Conservation (phyloP, 1,140 invertebrate species). For the Trichomalopsis sarcophagae region DNA sequence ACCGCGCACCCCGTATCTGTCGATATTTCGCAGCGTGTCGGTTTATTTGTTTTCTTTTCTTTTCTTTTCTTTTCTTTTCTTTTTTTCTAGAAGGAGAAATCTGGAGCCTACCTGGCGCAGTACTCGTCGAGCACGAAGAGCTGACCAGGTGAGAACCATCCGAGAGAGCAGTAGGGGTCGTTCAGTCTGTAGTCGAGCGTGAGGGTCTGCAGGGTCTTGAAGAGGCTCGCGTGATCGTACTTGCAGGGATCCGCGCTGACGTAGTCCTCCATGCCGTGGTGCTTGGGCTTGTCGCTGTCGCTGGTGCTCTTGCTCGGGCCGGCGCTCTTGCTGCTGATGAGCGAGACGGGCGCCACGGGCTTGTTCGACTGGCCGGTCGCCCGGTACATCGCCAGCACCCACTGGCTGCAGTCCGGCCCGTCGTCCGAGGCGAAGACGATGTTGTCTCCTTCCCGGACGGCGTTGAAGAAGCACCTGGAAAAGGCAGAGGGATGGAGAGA, state of each 20-base stretch:
- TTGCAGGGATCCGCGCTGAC: conserved; percentile 98
- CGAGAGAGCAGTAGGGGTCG: conserved; percentile 98
- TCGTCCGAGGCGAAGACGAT: conserved; percentile 98
- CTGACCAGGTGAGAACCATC: conserved; percentile 99
- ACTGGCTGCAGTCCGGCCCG: conserved; percentile 97
- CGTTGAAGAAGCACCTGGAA: conserved; percentile 95
- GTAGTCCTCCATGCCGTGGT: conserved; percentile 99
- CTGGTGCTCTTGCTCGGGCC: conserved; percentile 90
- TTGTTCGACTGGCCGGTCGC: conserved; percentile 99
- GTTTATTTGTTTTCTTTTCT: no score
- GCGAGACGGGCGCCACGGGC: conserved; percentile 93
- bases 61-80: no score
- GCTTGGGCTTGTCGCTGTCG: conserved; percentile 96
- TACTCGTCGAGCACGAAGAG: conserved; percentile 99
- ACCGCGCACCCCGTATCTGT: conserved; percentile 94
- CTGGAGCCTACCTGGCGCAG: conserved; percentile 82
- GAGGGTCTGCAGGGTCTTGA: conserved; percentile 92
- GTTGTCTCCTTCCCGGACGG: conserved; percentile 97
- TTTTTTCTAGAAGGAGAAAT: no score
- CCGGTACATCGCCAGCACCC: conserved; percentile 99
- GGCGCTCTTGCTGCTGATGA: conserved; percentile 86
- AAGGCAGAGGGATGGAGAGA: neutral
- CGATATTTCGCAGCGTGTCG: neutral
- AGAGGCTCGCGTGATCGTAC: conserved; percentile 95
- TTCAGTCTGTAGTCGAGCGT: conserved; percentile 96